Base-by-base conservation (phyloP, 35 echinoderm and acorn worm species). In the Acanthaster planci region DNA sequence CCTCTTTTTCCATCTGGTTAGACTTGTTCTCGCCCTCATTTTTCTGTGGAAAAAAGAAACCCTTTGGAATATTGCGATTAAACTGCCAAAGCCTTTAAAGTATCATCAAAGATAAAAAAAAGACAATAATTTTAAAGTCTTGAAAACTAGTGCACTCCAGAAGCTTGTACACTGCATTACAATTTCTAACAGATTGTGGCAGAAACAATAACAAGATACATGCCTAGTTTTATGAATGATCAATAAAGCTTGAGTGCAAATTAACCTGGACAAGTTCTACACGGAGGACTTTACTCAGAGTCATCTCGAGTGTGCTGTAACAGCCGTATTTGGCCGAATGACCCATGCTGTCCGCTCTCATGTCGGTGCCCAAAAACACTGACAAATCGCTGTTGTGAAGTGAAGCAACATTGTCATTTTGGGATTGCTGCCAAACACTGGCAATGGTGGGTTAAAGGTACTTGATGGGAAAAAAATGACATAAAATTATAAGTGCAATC, bases 241-340 rank as follows among this genome's bases (percentile, higher is more conserved):
- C n/a, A n/a, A n/a, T n/a, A n/a, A n/a, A n/a, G n/a, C n/a, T n/a
- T n/a, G n/a, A n/a, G n/a, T n/a, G n/a, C n/a, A n/a, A 56, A 56
- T n/a, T 56, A 14, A 56, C 53, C 53, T 56, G 53, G 22, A 56
- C 53, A 56, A 56, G 53, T n/a, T 56, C 2, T 56, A 17, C n/a
- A 17, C 19, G 52, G 52, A 54, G 52, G 19, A 54, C 52, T 54
- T 54, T 54, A 19, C 19, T 54, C 19, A 17, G 53, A n/a, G 14
- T 56, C 0, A 56, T 56, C 22, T 56, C 53, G 14, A 56, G 22
- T 56, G 53, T 56, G 53, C 53, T 56, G 53, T 56, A 56, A n/a
- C 53, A 56, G 14, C 53, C 53, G 22, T 56, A 56, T 64, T 64
- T 64, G 9, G 59, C 59, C 12, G 59, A 64, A n/a, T 64, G 59